Evolutionary conservation across 2,888 invertebrate species (phyloP).

Genomic region (Campaea margaritaria): DNA sequence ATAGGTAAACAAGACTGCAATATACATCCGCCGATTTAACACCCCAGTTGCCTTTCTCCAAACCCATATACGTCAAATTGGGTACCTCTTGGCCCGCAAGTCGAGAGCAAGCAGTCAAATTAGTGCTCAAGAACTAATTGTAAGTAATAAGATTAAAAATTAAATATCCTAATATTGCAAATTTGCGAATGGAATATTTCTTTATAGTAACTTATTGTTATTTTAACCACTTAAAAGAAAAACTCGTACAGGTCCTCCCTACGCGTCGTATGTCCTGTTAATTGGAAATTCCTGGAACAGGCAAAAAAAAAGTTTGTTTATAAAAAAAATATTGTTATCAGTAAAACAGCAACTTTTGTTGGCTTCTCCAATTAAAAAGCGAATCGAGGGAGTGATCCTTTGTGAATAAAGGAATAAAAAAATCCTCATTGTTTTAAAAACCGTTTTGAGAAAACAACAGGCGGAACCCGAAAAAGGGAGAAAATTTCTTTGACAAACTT

Average conservation of each 20-base stretch:
- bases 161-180: no score
- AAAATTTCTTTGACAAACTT: constrained; percentile 65
- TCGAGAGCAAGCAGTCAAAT: no score
- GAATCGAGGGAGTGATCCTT: constrained; percentile 24
- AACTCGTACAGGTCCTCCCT: not conserved
- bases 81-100: no score
- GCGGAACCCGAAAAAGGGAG: constrained; percentile 45
- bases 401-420: constrained; percentile 34
- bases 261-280: constrained; percentile 1
- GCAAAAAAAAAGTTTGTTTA: constrained; percentile 16
- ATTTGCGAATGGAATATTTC: no score
- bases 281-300: constrained; percentile 8
- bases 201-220: no score
- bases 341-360: constrained; percentile 24
- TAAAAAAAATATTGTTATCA: constrained; percentile 27
- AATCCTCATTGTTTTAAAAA: constrained; percentile 41
- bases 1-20: no score
- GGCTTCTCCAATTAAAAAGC: constrained; percentile 32
- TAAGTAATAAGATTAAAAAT: no score
- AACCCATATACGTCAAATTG: no score
- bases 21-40: no score
- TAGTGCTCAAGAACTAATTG: no score
- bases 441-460: constrained; percentile 45
- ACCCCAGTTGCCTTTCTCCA: no score
- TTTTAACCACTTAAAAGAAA: no score